Evolutionary conservation across 2,113 vertebrate genomes (phyloP).

Genomic region (Tragulus kanchil): DNA sequence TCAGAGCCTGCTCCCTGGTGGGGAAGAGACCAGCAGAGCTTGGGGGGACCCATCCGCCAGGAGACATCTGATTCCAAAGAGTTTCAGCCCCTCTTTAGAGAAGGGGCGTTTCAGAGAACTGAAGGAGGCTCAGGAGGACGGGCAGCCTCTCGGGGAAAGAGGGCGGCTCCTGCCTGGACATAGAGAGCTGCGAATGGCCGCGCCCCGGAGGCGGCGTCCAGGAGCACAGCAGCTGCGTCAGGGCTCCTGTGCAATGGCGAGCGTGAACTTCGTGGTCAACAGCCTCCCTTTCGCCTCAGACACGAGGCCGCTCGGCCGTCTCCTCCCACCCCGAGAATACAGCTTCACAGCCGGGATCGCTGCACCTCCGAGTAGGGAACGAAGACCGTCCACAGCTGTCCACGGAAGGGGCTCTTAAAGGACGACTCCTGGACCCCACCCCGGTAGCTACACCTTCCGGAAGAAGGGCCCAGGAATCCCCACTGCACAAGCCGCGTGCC

Average conservation of each 20-base stretch:
- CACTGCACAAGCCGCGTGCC: fast-evolving
- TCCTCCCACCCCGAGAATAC: not conserved
- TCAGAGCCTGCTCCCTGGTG: fast-evolving
- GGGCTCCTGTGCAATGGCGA: not conserved
- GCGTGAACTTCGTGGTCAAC: fast-evolving
- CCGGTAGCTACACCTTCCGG: not conserved
- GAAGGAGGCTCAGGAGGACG: not conserved
- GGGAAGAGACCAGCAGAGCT: fast-evolving
- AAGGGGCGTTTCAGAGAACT: not conserved
- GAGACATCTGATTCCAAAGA: not conserved
- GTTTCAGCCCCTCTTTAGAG: not conserved
- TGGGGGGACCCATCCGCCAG: fast-evolving
- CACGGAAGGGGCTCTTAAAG: not conserved
- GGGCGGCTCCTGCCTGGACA: fast-evolving
- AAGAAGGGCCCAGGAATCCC: not conserved
- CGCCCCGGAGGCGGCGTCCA: too few species aligned
- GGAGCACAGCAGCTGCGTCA: not conserved
- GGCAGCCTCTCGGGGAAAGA: not conserved
- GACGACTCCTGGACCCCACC: not conserved
- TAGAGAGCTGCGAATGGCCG: fast-evolving
- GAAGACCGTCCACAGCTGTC: not conserved
- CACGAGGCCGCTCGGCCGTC: fast-evolving
- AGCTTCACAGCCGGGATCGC: fast-evolving
- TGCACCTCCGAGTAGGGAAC: too few species aligned
- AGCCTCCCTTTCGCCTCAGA: not conserved